phyloP scores from a whole-genome alignment of 2,113 vertebrate species.

The Craseonycteris thonglongyai region DNA sequence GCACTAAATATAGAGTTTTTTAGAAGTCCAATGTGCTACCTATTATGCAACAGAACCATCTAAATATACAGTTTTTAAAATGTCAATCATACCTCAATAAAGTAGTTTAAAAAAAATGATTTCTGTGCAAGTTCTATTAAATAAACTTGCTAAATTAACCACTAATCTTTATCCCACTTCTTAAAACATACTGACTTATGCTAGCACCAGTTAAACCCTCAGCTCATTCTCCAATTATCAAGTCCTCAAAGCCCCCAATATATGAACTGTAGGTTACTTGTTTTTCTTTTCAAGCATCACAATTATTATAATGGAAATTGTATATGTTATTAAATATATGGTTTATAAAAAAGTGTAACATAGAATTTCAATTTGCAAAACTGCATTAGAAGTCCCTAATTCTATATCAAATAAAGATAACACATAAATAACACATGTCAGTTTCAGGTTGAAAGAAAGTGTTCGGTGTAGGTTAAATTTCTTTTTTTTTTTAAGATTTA shows the following conservation, averaged over 20 bases:
- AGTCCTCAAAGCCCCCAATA: not conserved
- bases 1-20: not conserved
- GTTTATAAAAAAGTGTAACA: not conserved
- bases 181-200: not conserved
- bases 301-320: not conserved
- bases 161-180: not conserved
- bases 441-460: not conserved
- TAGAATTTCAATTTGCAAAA: not conserved
- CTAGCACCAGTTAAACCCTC: not conserved
- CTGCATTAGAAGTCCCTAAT: not conserved
- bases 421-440: not conserved
- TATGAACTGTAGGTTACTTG: not conserved
- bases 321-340: not conserved
- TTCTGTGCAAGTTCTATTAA: not conserved
- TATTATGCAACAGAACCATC: too few species aligned
- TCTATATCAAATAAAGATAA: not conserved
- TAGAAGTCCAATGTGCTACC: too few species aligned
- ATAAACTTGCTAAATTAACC: not conserved
- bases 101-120: not conserved
- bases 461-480: not conserved
- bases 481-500: too few species aligned
- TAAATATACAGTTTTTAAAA: not conserved
- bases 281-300: not conserved
- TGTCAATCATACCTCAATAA: not conserved
- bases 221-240: not conserved